Evolutionary conservation across 2,113 vertebrate species (phyloP), one percentile per base, ranked within the genome.

Genomic region (Jaculus jaculus): DNA sequence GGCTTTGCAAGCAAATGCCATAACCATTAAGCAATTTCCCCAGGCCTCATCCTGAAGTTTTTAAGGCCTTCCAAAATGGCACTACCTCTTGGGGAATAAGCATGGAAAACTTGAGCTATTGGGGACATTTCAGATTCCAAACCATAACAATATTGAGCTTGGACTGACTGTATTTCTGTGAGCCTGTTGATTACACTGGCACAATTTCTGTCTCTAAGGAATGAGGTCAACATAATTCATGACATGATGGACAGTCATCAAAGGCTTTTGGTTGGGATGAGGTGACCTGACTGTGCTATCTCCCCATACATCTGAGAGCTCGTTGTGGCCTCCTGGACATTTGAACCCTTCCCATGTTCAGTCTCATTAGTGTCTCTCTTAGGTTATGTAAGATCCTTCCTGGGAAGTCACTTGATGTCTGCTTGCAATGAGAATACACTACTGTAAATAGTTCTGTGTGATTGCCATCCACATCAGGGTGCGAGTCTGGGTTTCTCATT

Each of bases 321-420:
- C 21, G 34, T 37, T 1, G 0, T 4, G 34, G 11, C 42, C 0
- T 51, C 32, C 3, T 0, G 3, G 58, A 37, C 37, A 13, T 68
- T 47, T 51, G 7, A 28, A 21, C 54, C 7, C 28, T 4, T 61
- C 15, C 72, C 5, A 11, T 16, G 51, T 42, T 15, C 66, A 79
- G 65, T 32, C 5, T 1, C 23, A 13, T 24, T 15, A 2, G 1
- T 3, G 5, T 65, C 34, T 28, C 21, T n/a, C 5, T 37, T 18
- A 51, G n/a, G 16, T 34, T 63, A 69, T 7, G 11, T 54, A 30
- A 47, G 1, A 0, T 5, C 15, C 65, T 51, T 34, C 71, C 65
- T 13, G 18, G 18, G 23, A 17, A 2, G 21, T 32, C 54, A 21
- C 17, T 5, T 15, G 8, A 39, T 32, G 18, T 18, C 39, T 74